A percentile compares a stretch with the other conserved stretches of the same genome.
Conservation (phyloP, 2,113 vertebrate genomes). For the Synodontis membranacea region DNA sequence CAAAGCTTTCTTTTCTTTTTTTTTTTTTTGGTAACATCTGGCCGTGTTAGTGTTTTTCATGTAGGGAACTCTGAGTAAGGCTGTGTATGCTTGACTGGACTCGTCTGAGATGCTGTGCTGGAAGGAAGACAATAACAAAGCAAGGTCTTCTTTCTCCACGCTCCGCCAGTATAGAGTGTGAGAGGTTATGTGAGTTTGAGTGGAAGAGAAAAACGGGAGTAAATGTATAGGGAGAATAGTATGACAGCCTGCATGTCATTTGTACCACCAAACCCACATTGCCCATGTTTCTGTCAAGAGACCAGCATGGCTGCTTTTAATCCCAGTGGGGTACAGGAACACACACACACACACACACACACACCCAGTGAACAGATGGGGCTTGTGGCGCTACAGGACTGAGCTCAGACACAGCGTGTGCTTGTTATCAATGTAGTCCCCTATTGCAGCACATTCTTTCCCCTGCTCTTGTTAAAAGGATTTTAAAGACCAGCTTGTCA, state of each 20-base stretch:
- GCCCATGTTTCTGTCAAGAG: not conserved
- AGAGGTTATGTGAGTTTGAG: not conserved
- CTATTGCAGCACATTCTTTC: slow-evolving; percentile 24
- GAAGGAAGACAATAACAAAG: not conserved
- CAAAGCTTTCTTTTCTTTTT: too few species aligned
- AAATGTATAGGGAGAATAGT: not conserved
- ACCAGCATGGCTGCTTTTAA: slow-evolving; percentile 27
- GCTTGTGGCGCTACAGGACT: not conserved
- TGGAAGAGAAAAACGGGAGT: not conserved
- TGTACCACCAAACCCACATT: slow-evolving; percentile 24
- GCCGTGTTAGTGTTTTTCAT: not conserved
- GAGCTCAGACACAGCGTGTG: slow-evolving; percentile 20
- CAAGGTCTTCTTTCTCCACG: not conserved
- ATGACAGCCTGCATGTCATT: not conserved
- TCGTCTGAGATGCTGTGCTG: not conserved
- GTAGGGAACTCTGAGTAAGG: not conserved
- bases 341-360: not conserved
- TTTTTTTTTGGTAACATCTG: too few species aligned
- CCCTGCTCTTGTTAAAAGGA: slow-evolving; percentile 5
- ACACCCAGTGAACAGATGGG: slow-evolving; percentile 30
- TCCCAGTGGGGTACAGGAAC: slow-evolving; percentile 6
- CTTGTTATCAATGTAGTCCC: slow-evolving; percentile 32
- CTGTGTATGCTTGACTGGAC: not conserved
- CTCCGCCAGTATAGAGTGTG: not conserved
- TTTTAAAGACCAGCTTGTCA: slow-evolving; percentile 28